Evolutionary conservation across 2,888 invertebrate species (phyloP), one percentile per base, ranked within the genome.

Genomic region (Poecilus cupreus): DNA sequence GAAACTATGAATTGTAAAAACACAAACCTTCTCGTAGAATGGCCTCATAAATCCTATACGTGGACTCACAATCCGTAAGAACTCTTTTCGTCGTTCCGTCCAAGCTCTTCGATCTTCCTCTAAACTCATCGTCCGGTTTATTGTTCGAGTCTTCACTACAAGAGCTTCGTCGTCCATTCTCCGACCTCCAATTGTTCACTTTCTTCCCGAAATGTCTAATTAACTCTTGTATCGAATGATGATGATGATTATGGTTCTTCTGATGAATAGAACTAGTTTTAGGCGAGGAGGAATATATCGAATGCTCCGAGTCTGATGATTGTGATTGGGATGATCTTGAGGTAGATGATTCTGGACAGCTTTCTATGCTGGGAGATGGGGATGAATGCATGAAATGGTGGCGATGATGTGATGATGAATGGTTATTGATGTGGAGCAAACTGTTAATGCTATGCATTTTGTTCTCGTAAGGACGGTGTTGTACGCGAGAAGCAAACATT

Each of bases 41-140:
- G 84, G 92, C 91, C 84, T 96, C 95, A 88, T 93, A 96, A 86
- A 96, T 96, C 87, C 93, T 92, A 87, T 96, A 96, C 3, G 96
- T 96, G 6, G 95, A 92, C 75, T 94, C 96, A 87, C 96, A 95
- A 87, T 96, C 96, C 82, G 92, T 92, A n/a, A 93, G 89, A 82
- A 92, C 89, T 72, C 91, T 89, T 68, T 92, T 89, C 78, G 91
- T 91, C 3, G 89, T 89, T 43, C 91, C 91, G 87, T 96, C 96
- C 84, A 96, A 90, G 70, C 96, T 96, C 87, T 95, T 95, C 51
- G 96, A 96, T 64, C 96, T 91, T 60, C 92, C 92, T 16, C 96
- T 91, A 87, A 96, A 96, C 85, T 94, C 94, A 46, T 93, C 93
- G 87, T 90, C 91, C n/a, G 90, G 91, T 2, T 90, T 89, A 77